Percentiles rank a stretch among this genome's conserved stretches.
These are phyloP conservation scores for Cyanocitta stelleri DNA, from an alignment of 2,113 vertebrate genomes.

Conservation along the genomic window DNA sequence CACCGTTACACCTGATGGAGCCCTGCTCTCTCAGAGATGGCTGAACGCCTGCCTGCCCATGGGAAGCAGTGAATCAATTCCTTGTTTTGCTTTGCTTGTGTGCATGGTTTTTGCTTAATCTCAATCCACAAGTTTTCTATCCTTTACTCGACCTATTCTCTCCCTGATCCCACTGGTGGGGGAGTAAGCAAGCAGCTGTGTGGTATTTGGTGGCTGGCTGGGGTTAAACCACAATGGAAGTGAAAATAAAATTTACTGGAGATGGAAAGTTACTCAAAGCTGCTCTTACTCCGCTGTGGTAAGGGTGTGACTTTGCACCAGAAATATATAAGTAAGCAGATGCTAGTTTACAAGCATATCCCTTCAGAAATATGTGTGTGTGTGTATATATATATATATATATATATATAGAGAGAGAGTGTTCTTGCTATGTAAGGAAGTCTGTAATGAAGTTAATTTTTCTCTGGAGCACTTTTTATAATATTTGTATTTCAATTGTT, in stretches of 20 bases:
- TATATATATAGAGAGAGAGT: neutral
- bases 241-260: neutral
- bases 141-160: neutral
- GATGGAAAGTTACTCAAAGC: neutral
- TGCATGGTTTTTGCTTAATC: neutral
- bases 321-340: neutral
- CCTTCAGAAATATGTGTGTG: neutral
- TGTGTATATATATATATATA: neutral
- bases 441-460: neutral
- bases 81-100: neutral
- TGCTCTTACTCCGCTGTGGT: neutral
- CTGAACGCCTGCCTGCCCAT: neutral
- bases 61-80: neutral
- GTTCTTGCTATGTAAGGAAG: neutral
- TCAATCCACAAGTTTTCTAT: neutral
- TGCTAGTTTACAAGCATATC: neutral
- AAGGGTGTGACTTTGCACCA: neutral
- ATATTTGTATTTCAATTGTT: neutral
- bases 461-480: neutral
- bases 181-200: neutral
- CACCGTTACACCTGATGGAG: accelerated
- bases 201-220: neutral
- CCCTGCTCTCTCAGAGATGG: neutral
- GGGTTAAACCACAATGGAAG: neutral
- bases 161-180: neutral